A percentile compares a stretch with the other conserved stretches of the same genome.
Evolutionary conservation across 2,888 invertebrate genomes (phyloP).

Genomic region (Tetragonisca angustula): DNA sequence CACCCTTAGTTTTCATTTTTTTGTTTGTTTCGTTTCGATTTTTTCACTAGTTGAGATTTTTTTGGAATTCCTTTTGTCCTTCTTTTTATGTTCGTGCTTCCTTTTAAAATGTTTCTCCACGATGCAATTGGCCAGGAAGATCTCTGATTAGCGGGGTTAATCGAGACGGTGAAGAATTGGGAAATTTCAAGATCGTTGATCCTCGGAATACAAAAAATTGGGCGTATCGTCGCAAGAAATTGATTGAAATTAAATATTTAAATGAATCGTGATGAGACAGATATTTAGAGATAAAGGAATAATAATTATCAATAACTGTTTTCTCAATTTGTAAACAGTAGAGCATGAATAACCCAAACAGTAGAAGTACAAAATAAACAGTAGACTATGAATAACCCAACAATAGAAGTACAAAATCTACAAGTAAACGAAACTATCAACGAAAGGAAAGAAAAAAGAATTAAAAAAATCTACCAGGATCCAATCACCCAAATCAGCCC

Average conservation of each 20-base stretch:
- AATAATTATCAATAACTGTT: neutral
- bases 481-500: neutral
- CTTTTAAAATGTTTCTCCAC: neutral
- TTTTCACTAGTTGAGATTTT: no score
- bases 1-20: slow-evolving; percentile 73
- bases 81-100: slow-evolving; percentile 8
- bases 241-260: neutral
- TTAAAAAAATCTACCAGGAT: neutral
- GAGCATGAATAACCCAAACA: neutral
- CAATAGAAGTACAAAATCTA: neutral
- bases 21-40: neutral
- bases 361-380: neutral
- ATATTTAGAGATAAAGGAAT: neutral
- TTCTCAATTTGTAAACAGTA: neutral
- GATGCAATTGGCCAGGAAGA: neutral
- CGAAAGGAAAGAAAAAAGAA: neutral
- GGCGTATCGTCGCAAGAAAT: neutral
- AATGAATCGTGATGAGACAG: neutral
- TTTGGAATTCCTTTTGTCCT: neutral
- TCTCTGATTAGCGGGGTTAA: neutral
- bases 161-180: neutral
- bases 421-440: neutral
- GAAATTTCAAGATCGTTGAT: neutral
- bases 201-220: no score
- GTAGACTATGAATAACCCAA: neutral